Evolutionary conservation across 2,113 vertebrate genomes (phyloP).

Genomic region (Callipepla californica): DNA sequence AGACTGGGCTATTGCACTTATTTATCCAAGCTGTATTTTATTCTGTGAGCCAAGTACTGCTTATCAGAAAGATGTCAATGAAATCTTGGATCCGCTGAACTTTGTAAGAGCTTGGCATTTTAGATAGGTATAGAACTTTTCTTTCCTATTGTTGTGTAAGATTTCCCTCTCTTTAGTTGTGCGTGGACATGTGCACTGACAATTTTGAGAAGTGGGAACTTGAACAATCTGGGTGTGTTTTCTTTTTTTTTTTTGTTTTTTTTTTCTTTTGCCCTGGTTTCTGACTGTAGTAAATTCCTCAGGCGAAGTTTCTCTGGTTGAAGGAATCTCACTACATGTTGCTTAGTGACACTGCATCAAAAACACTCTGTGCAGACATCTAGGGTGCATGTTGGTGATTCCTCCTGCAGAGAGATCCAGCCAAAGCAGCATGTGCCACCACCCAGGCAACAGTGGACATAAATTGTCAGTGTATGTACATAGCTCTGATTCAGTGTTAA

Average conservation of each 20-base stretch:
- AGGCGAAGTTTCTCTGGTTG: not conserved
- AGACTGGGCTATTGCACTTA: not conserved
- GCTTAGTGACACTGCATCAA: not conserved
- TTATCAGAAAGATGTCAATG: not conserved
- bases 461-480: rapidly evolving
- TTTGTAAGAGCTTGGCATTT: not conserved
- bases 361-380: not conserved
- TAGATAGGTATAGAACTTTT: not conserved
- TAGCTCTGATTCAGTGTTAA: not conserved
- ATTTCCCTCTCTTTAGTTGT: not conserved
- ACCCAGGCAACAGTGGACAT: rapidly evolving
- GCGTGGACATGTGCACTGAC: not conserved
- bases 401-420: not conserved
- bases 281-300: not conserved
- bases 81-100: not conserved
- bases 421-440: too few relatives aligned
- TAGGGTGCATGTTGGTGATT: rapidly evolving
- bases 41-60: rapidly evolving
- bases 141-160: not conserved
- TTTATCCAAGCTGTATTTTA: not conserved
- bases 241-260: too few relatives aligned
- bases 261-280: not conserved
- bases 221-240: not conserved
- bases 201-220: not conserved
- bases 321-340: not conserved